Evolutionary conservation across 2,888 invertebrate species (phyloP).

Genomic region (Bugulina stolonifera): DNA sequence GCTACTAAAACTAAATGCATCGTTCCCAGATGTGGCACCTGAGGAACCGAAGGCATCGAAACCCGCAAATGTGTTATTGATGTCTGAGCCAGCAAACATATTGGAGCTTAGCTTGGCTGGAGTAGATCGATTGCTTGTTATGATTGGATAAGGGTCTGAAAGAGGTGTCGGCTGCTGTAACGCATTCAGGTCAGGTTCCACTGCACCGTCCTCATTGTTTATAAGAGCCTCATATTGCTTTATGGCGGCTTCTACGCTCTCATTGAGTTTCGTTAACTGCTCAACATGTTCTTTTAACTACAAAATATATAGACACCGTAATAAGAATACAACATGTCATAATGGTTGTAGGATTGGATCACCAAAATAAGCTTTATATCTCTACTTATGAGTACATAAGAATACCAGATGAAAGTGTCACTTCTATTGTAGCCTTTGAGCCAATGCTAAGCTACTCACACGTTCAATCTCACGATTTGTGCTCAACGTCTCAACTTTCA

Average conservation of each 20-base stretch:
- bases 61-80: neutral
- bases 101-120: neutral
- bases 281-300: neutral
- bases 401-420: no score
- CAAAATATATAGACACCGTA: no score
- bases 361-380: no score
- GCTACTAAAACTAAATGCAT: constrained; percentile 43
- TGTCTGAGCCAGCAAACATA: neutral
- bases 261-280: constrained; percentile 11
- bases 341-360: no score
- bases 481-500: neutral
- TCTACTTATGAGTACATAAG: no score
- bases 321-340: no score
- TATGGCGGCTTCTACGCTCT: neutral
- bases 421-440: no score
- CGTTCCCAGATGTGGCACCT: constrained; percentile 31
- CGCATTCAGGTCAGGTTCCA: neutral
- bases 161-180: neutral
- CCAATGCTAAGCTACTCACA: no score
- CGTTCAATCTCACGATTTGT: neutral
- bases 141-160: neutral
- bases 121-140: constrained; percentile 12
- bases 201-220: neutral
- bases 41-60: neutral
- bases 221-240: constrained; percentile 15